Conservation (phyloP, 2,888 invertebrate genomes). For the Cecidostiba fungosa region DNA sequence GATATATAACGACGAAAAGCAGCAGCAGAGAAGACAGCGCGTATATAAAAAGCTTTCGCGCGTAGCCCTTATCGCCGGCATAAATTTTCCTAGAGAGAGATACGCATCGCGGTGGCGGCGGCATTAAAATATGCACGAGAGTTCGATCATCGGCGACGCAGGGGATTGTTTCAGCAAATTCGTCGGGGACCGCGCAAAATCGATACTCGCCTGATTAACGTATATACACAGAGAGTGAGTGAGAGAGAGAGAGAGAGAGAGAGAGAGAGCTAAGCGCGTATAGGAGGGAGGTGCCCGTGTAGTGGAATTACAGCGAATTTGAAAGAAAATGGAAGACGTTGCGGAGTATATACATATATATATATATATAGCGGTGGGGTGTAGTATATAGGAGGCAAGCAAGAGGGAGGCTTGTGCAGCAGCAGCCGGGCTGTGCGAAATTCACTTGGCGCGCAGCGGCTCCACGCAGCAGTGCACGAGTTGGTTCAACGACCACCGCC, state of each 20-base stretch:
- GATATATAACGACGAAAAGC: no score
- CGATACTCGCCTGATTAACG: slow-evolving; percentile 11
- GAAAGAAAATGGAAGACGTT: slow-evolving; percentile 10
- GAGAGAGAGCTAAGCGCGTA: background rate
- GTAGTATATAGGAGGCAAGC: background rate
- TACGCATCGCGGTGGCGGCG: no score
- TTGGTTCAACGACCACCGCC: slow-evolving; percentile 80
- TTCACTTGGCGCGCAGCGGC: slow-evolving; percentile 45
- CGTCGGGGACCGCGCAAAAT: background rate
- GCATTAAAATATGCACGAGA: background rate
- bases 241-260: background rate
- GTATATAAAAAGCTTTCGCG: background rate
- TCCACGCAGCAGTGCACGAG: slow-evolving; percentile 47
- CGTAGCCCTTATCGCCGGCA: background rate
- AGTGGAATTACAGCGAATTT: background rate
- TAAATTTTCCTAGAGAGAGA: background rate
- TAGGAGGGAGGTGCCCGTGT: background rate
- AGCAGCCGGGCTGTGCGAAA: slow-evolving; percentile 25
- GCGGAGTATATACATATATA: background rate
- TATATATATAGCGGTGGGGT: background rate
- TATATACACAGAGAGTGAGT: background rate
- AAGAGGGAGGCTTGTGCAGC: background rate
- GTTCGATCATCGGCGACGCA: background rate
- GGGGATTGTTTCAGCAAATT: background rate
- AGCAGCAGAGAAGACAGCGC: no score